Evolutionary conservation across 2,113 vertebrate species (phyloP).

Genomic region (Indicator indicator): DNA sequence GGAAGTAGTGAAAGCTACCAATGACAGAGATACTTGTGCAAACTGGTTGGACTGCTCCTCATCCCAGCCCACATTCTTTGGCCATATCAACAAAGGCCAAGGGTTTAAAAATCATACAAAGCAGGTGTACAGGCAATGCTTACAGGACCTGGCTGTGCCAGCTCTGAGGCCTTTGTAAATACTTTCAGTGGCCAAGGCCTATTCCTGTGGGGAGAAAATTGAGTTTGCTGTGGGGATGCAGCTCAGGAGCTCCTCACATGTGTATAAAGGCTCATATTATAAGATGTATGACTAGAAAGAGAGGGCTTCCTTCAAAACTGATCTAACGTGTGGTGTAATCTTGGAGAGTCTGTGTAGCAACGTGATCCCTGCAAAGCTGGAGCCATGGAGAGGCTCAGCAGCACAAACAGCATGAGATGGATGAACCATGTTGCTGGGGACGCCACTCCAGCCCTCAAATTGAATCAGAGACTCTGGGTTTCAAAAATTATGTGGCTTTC

Average conservation of each 20-base stretch:
- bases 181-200: background rate
- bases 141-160: background rate
- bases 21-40: background rate
- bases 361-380: background rate
- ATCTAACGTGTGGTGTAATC: background rate
- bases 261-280: background rate
- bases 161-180: background rate
- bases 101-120: background rate
- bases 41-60: background rate
- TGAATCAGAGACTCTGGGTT: conserved; percentile 9
- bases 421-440: background rate
- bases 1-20: conserved; percentile 4
- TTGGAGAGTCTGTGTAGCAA: background rate
- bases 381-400: background rate
- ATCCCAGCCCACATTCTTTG: background rate
- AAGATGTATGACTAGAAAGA: background rate
- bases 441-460: conserved; percentile 4
- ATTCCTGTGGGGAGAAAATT: background rate
- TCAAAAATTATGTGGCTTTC: conserved; percentile 14
- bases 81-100: background rate
- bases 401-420: background rate
- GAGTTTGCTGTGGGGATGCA: background rate
- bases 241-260: background rate
- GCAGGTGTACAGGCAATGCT: background rate
- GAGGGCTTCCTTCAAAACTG: background rate